Evolutionary conservation across 2,888 invertebrate genomes (phyloP), one percentile per base, ranked within the genome.

Genomic region (Papilio protenor): DNA sequence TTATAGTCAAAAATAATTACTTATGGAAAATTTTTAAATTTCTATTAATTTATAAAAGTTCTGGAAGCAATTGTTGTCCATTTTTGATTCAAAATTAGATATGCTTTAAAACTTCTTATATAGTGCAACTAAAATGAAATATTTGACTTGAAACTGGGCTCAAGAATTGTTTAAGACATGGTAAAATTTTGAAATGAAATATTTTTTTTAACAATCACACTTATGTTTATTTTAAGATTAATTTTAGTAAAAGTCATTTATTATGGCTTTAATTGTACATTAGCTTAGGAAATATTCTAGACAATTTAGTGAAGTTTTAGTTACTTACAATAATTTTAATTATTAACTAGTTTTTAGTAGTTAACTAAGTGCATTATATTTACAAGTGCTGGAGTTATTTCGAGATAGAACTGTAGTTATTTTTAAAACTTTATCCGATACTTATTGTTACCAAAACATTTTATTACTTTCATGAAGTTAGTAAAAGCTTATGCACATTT

Each of bases 231-330:
- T 66, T 40, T 27, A 66, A 33, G n/a, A 64, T 66, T 69, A 45
- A 66, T n/a, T 40, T 4, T 40, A 45, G 12, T 33, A 52, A 72
- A 71, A 61, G 18, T 71, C 14, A 59, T 59, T 47, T 77, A 66
- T 77, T 73, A 76, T 76, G 72, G 73, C 55, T 73, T 52, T 23
- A 27, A 73, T 77, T 77, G 77, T 77, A 73, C 77, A 75, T 64
- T 72, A 71, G 66, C 69, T 70, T 33, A 77, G 55, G 33, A 57
- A 55, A 76, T 4, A 18, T 64, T 73, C 66, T 57, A 73, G 77
- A 23, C 77, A 40, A 59, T 66, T 73, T 66, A 73, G 73, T 66
- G 66, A 64, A 73, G 27, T 75, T 75, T n/a, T 77, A 52, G 21
- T 27, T 33, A 27, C 69, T 57, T 49, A 69, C 18, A 57, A 57